Evolutionary conservation across 2,113 vertebrate species (phyloP), one percentile per base, ranked within the genome.

Genomic region (Thunnus maccoyii): DNA sequence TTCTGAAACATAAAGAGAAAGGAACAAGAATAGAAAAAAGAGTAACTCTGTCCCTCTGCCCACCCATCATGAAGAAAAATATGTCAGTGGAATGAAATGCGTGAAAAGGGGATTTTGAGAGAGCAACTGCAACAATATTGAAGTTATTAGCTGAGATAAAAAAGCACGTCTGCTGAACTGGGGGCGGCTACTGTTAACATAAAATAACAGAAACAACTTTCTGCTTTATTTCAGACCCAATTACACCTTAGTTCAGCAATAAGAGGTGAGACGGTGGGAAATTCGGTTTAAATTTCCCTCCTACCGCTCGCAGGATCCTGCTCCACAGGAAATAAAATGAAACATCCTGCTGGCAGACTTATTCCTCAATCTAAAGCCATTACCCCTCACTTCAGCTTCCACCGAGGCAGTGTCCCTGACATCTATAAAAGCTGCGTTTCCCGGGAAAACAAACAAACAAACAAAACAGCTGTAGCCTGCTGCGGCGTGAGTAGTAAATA

Each of bases 201-300:
- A 44, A 44, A 67, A 68, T 64, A 71, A 72, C 36, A 20, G 44
- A 20, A 1, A n/a, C 18, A 13, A 9, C 17, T 3, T 51, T 56
- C 36, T 55, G 20, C 25, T 25, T 50, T 54, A 55, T 76, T 83
- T 68, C 72, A 62, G 41, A 80, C 16, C 11, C 44, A 74, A 73
- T 84, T 61, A 74, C 47, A 78, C 22, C 50, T 50, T 1, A 18
- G 65, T n/a, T 78, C 56, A 32, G 56, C 8, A 54, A 18, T 60
- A 32, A 25, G 12, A 72, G 5, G 44, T 25, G 41, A 65, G 62
- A 32, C n/a, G 18, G 63, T 18, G n/a, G 44, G 62, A 20, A 36
- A 44, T 76, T 30, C 16, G 55, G 54, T 74, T 82, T 9, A 69
- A 16, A 58, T 66, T 66, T 71, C 32, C 27, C 48, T 71, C 56